Base-by-base conservation (phyloP, 2,797 vertebrate species). In the Hypotaenidia okinawae region DNA sequence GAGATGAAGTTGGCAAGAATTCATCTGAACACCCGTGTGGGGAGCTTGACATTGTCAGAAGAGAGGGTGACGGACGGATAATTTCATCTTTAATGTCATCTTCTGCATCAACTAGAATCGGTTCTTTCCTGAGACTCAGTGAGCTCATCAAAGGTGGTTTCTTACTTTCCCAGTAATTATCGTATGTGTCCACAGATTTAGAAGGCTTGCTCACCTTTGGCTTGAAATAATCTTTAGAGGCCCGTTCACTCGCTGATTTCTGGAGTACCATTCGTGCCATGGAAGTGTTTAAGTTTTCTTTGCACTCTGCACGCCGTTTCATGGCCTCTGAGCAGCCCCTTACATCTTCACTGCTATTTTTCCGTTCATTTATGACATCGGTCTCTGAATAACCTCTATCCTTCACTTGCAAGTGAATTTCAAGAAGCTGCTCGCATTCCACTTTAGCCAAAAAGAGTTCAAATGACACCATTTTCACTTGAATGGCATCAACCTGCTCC, bases 381-480 rank as follows among this genome's bases (percentile, higher is more conserved):
- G 98, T 94, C 97, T 99, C 99, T 0, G 98, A 97, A 68, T 97
- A 98, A 30, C 99, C 99, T 32, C 98, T 98, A 54, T 99, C 99
- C 79, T 99, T 98, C 93, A 99, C 99, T 93, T 99, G 98, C 33
- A 98, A 97, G 94, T 99, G 98, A 61, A 99, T 99, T 94, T 99
- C 99, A 58, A 98, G 98, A 54, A 99, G 98, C 85, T 99, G 98
- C 94, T 99, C 99, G 58, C 99, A 99, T 86, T 99, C 99, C 3
- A 99, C 99, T 96, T 99, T 99, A 95, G 99, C 99, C 96, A 99
- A 96, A 84, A 99, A 99, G 75, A 99, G 98, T 96, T 99, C 99
- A 45, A 99, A 99, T 7, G 99, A 98, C 86, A 98, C 96, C 97
- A 98, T 98, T 87, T 98, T 98, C 79, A 98, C 98, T 62, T 98